Evolutionary conservation across 2,113 vertebrate species (phyloP).

Genomic region (Petaurus breviceps): DNA sequence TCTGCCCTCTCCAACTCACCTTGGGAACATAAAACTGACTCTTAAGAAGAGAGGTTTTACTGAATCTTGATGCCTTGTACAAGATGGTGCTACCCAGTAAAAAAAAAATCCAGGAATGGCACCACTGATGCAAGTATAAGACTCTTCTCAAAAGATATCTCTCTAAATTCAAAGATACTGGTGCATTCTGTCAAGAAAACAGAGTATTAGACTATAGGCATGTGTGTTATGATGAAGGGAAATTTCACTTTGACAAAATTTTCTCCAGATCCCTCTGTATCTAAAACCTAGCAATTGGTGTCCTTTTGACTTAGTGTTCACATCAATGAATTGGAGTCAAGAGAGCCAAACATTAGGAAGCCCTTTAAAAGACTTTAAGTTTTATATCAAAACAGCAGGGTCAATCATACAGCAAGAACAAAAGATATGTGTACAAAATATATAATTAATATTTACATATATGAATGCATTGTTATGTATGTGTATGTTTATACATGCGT

Average conservation of each 20-base stretch:
- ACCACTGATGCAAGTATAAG: neutral
- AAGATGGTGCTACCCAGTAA: no score
- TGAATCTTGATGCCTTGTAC: neutral
- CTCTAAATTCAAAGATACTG: neutral
- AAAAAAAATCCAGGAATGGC: neutral
- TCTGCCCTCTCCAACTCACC: neutral
- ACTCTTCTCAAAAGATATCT: neutral
- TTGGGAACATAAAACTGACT: conserved; percentile 12
- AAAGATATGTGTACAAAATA: neutral
- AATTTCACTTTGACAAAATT: neutral
- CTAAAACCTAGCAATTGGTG: neutral
- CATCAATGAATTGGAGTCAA: neutral
- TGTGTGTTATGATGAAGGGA: neutral
- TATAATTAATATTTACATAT: neutral
- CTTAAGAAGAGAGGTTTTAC: neutral
- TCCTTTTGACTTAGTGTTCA: neutral
- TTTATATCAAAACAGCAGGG: neutral
- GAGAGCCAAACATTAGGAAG: neutral
- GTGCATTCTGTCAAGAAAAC: neutral
- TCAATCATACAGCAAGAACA: neutral
- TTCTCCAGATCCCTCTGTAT: neutral
- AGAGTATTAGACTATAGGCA: neutral
- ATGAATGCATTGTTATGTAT: neutral
- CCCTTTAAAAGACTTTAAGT: neutral
- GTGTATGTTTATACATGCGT: neutral